Percentiles rank a stretch among this genome's conserved stretches.
These are phyloP conservation scores for Aricia agestis DNA, from an alignment of 1,140 invertebrate genomes.

Conservation along the genomic window DNA sequence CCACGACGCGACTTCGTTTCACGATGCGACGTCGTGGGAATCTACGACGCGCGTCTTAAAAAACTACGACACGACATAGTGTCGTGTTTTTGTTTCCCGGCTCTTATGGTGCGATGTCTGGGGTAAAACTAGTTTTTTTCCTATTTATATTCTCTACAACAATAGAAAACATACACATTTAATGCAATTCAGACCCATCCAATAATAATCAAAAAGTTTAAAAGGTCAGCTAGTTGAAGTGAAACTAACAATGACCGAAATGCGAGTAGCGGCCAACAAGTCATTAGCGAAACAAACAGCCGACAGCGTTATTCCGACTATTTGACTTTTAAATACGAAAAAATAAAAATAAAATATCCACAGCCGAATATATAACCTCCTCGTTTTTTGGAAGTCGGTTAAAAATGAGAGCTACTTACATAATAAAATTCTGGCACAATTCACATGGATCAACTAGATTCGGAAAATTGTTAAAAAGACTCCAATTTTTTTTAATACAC, in stretches of 20 bases:
- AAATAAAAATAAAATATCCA: too few species aligned
- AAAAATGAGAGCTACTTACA: neutral
- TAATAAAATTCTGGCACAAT: neutral
- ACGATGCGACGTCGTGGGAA: too few species aligned
- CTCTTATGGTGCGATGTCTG: neutral
- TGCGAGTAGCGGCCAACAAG: neutral
- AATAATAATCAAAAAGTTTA: neutral
- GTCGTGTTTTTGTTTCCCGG: too few species aligned
- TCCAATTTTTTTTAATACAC: too few species aligned
- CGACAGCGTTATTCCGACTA: neutral
- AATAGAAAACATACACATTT: neutral
- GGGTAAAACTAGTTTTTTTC: too few species aligned
- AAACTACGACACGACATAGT: too few species aligned
- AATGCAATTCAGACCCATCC: neutral
- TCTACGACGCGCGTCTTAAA: too few species aligned
- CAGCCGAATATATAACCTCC: too few species aligned
- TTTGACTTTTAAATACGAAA: neutral
- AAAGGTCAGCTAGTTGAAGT: neutral
- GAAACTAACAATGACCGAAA: neutral
- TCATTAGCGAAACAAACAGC: neutral
- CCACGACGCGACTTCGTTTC: too few species aligned
- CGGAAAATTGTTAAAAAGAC: too few species aligned
- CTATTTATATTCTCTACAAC: neutral
- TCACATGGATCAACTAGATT: too few species aligned
- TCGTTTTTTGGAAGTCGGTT: too few species aligned